Evolutionary conservation across 2,797 vertebrate species (phyloP), one percentile per base, ranked within the genome.

Genomic region (Gallinago stenura): DNA sequence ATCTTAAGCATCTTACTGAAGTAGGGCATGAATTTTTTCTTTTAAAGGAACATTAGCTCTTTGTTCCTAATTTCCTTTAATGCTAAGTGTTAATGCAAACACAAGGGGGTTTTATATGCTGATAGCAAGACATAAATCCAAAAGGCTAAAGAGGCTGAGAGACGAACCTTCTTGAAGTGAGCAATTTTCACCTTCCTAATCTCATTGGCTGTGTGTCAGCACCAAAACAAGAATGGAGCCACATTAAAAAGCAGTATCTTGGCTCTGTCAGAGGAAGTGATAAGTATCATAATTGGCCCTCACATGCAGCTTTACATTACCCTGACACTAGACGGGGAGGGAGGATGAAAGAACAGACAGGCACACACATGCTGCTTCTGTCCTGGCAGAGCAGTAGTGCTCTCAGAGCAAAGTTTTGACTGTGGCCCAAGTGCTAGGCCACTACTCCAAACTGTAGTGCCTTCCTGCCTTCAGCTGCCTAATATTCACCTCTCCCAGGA

Each of bases 1-100:
- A 95, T 87, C 61, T 89, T 96, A 97, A 97, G 96, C 94, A 96
- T 72, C 71, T 97, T 96, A 97, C 72, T 84, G n/a, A 97, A 97
- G 76, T 87, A 93, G 96, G 95, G 72, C 79, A 85, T 53, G 48
- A 65, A 31, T 93, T 91, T 90, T 95, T 92, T 82, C 84, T 90
- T 91, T 93, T 83, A 93, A 90, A 87, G 89, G 20, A 97, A 91
- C 45, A 81, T 96, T 94, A 90, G 90, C 39, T 54, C 65, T 96
- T 95, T 95, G 92, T 92, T 95, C 72, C 72, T 24, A 25, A 86
- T 86, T 97, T 94, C 69, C 39, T 89, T 87, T 88, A 68, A 90
- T 70, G 75, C 78, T 51, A 70, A 91, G 54, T 46, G 26, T 75
- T 97, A 95, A 78, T 73, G 73, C 65, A 94, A 93, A 90, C 57